Percentiles rank a stretch among this genome's conserved stretches.
Conservation (phyloP, 2,888 invertebrate species). For the Calameuta pallipes region DNA sequence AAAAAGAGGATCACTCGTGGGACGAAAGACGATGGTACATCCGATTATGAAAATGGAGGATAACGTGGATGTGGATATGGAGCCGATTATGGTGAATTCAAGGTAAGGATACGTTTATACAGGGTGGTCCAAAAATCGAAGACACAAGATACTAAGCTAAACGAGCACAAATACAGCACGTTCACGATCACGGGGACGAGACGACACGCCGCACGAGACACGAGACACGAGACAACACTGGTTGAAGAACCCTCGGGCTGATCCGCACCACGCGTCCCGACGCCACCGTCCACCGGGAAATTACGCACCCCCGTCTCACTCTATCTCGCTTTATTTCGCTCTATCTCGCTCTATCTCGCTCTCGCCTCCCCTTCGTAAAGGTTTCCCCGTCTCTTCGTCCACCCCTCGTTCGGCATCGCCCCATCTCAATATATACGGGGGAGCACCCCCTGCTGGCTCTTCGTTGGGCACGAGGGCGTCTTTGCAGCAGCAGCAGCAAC, state of each 20-base stretch:
- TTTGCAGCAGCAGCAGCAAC: conserved; percentile 33
- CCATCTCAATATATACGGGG: conserved; percentile 46
- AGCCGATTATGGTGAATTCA: not conserved
- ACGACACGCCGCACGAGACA: conserved; percentile 57
- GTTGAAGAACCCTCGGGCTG: conserved; percentile 57
- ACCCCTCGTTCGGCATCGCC: conserved; percentile 41
- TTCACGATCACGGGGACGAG: conserved; percentile 56
- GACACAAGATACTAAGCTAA: conserved; percentile 41
- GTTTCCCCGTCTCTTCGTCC: conserved; percentile 19
- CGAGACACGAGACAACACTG: conserved; percentile 63
- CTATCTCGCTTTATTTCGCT: conserved; percentile 15
- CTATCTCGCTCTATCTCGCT: conserved; percentile 30
- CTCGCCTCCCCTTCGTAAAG: not conserved
- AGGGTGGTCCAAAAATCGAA: not conserved
- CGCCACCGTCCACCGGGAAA: conserved; percentile 60
- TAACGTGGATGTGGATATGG: not conserved
- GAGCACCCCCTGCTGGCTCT: conserved; percentile 40
- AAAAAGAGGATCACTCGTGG: no score
- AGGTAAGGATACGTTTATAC: not conserved
- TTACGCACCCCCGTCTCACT: conserved; percentile 51
- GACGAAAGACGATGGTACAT: not conserved
- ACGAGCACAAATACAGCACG: conserved; percentile 58
- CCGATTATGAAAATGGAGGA: not conserved
- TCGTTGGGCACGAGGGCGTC: conserved; percentile 43
- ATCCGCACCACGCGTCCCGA: conserved; percentile 52